phyloP scores from a whole-genome alignment of 2,797 vertebrate species.

The Capromys pilorides region DNA sequence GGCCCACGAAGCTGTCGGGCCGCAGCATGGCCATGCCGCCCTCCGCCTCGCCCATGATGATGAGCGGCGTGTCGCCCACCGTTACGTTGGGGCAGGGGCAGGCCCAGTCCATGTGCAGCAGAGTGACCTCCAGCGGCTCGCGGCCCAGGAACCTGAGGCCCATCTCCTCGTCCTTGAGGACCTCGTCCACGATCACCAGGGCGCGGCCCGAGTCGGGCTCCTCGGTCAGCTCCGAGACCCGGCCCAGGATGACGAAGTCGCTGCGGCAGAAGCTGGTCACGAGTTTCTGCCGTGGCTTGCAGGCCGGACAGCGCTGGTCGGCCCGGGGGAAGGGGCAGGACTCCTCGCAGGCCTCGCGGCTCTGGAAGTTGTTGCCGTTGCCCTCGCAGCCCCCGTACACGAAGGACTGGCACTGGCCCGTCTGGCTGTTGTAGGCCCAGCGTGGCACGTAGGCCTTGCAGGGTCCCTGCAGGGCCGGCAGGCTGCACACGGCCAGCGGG shows the following conservation, averaged over 20 bases:
- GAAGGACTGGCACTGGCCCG: conserved; percentile 93
- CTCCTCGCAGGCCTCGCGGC: conserved; percentile 94
- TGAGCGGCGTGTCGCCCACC: conserved; percentile 91
- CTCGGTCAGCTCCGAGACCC: conserved; percentile 92
- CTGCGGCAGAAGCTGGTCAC: conserved; percentile 97
- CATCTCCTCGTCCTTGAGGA: conserved; percentile 99
- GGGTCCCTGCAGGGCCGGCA: conserved; percentile 93
- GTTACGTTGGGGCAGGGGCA: conserved; percentile 98
- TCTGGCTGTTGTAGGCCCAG: conserved; percentile 94
- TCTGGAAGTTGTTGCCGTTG: conserved; percentile 97
- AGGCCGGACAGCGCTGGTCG: conserved; percentile 92
- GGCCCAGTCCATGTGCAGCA: conserved; percentile 96
- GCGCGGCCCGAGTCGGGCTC: conserved; percentile 93
- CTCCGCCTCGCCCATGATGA: conserved; percentile 96
- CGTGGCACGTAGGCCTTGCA: conserved; percentile 95
- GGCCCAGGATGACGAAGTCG: conserved; percentile 95
- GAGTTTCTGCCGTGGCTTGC: conserved; percentile 94
- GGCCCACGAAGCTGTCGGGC: conserved; percentile 94
- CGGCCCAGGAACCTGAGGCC: conserved; percentile 95
- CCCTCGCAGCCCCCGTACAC: conserved; percentile 96
- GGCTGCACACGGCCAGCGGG: conserved; percentile 90
- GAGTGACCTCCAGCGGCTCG: conserved; percentile 95
- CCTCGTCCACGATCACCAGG: conserved; percentile 94
- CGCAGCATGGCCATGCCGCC: conserved; percentile 96
- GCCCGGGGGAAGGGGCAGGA: conserved; percentile 92